Evolutionary conservation across 92 coral and sea anemone genomes (phyloP).

Genomic region (Palythoa caribaeorum): DNA sequence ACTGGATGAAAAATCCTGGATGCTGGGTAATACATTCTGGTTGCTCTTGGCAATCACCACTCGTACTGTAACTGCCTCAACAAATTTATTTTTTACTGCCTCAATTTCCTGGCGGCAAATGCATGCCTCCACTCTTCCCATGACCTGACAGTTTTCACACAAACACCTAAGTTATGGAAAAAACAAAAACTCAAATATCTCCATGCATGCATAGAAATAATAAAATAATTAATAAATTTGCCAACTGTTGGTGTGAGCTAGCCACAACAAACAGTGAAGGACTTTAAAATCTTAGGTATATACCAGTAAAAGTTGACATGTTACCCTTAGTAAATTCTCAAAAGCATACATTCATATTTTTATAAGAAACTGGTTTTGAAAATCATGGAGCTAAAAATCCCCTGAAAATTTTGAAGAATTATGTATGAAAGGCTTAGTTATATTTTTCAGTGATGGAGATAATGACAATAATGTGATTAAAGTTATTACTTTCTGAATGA

Average conservation of each 20-base stretch:
- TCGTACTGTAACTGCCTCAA: neutral
- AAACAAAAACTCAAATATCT: neutral
- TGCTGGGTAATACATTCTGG: neutral
- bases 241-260: neutral
- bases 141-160: constrained; percentile 6
- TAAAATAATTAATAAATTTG: neutral
- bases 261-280: neutral
- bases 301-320: neutral
- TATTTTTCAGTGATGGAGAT: neutral
- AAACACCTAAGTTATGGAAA: constrained; percentile 6
- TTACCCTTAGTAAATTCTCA: neutral
- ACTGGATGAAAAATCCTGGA: neutral
- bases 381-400: neutral
- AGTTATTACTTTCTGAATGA: neutral
- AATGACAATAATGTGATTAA: neutral
- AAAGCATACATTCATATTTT: neutral
- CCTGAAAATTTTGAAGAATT: neutral
- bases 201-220: too few species aligned
- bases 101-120: constrained; percentile 12
- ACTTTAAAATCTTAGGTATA: neutral
- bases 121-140: constrained; percentile 9
- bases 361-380: neutral
- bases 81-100: neutral
- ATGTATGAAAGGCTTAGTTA: neutral
- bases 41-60: neutral